phyloP scores from a whole-genome alignment of 2,797 vertebrate genomes.

The Acanthornis magna region DNA sequence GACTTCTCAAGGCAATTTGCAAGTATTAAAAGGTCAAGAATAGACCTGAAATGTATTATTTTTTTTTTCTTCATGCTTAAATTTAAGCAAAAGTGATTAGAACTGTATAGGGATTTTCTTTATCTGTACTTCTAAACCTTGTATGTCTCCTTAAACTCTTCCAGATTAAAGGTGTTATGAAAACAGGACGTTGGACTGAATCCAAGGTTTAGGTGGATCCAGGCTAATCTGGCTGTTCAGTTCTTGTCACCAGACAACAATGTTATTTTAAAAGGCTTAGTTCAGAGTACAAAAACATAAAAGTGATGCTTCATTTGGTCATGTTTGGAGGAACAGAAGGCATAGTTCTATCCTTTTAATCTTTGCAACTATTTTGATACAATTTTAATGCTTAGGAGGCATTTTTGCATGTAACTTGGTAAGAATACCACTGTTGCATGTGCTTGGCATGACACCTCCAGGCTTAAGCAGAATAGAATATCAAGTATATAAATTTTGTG shows the following conservation, averaged over 20 bases:
- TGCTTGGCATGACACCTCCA: neutral
- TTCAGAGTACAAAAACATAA: neutral
- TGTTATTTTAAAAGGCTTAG: slow-evolving; percentile 47
- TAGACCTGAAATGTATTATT: neutral
- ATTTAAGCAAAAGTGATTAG: slow-evolving; percentile 11
- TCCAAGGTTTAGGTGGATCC: slow-evolving; percentile 54
- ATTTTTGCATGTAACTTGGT: neutral
- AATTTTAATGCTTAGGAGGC: neutral
- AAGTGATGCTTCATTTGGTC: neutral
- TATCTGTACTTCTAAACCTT: slow-evolving; percentile 3
- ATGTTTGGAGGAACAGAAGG: neutral
- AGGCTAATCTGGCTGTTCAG: slow-evolving; percentile 49
- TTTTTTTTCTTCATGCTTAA: neutral
- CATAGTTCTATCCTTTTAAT: neutral
- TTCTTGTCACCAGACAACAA: slow-evolving; percentile 24
- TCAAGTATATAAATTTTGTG: neutral
- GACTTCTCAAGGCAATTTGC: neutral
- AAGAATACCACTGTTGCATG: neutral
- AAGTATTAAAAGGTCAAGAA: neutral
- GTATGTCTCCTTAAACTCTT: slow-evolving; percentile 28
- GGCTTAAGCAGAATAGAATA: neutral
- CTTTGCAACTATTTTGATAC: neutral
- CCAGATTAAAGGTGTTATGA: slow-evolving; percentile 54
- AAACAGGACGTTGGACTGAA: slow-evolving; percentile 49
- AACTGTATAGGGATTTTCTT: neutral